Evolutionary conservation across 1,140 invertebrate species (phyloP).

Genomic region (Gonioctena quinquepunctata): DNA sequence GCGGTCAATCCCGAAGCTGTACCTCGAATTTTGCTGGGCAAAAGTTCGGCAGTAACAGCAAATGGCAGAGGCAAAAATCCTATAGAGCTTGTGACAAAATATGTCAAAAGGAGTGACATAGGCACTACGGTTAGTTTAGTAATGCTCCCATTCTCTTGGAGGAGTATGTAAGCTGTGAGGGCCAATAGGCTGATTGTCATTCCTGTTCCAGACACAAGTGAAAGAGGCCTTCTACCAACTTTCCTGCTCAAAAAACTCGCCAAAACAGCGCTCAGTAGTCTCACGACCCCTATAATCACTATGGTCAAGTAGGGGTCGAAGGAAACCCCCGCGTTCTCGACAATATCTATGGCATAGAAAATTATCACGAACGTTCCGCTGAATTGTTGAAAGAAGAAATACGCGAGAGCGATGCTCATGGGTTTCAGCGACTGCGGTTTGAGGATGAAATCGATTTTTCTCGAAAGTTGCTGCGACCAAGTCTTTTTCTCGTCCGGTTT

Average conservation of each 20-base stretch:
- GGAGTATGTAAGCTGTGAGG: constrained; percentile 58
- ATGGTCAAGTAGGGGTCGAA: constrained; percentile 65
- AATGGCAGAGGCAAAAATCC: constrained; percentile 72
- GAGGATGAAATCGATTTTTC: constrained; percentile 50
- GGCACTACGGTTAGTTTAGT: constrained; percentile 54
- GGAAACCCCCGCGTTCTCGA: constrained; percentile 60
- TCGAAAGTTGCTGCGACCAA: constrained; percentile 30
- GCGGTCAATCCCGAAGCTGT: constrained; percentile 69
- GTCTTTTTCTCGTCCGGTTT: constrained; percentile 18
- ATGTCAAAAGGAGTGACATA: constrained; percentile 60
- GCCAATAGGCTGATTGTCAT: constrained; percentile 65
- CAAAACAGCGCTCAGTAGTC: constrained; percentile 61
- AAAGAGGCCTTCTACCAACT: constrained; percentile 62
- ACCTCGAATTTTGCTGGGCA: constrained; percentile 68
- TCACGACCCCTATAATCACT: constrained; percentile 61
- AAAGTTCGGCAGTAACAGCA: constrained; percentile 77
- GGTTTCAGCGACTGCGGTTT: constrained; percentile 64
- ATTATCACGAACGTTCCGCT: constrained; percentile 67
- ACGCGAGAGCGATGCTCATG: constrained; percentile 65
- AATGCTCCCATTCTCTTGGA: constrained; percentile 39
- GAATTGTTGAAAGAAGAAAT: constrained; percentile 68
- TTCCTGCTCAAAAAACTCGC: constrained; percentile 61
- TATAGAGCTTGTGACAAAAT: constrained; percentile 65
- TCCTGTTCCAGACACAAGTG: constrained; percentile 64
- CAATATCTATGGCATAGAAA: constrained; percentile 71